Conservation (phyloP, 2,113 vertebrate species). For the Eleginops maclovinus region DNA sequence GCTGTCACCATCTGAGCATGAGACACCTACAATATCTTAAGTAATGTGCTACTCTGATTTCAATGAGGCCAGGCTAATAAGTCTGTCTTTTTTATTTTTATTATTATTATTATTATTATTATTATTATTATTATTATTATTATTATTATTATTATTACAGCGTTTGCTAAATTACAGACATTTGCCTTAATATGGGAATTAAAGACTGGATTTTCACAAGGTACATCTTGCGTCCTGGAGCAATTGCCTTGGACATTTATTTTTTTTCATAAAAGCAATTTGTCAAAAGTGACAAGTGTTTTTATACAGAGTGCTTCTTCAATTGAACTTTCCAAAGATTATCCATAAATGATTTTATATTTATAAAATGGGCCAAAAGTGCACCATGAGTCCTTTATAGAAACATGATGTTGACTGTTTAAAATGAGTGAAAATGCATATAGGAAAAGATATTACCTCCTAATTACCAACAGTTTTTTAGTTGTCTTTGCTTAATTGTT, state of each 20-base stretch:
- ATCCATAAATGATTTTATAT: too few relatives aligned
- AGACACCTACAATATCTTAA: slow-evolving; percentile 44
- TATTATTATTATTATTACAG: too few relatives aligned
- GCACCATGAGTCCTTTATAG: neutral
- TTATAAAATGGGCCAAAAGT: neutral
- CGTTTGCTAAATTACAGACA: slow-evolving; percentile 52
- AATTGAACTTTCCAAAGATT: too few relatives aligned
- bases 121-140: too few relatives aligned
- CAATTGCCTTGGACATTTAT: slow-evolving; percentile 22
- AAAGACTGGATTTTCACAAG: slow-evolving; percentile 32
- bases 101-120: too few relatives aligned
- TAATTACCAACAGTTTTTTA: slow-evolving; percentile 13
- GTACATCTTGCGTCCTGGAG: slow-evolving; percentile 13
- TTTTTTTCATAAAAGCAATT: neutral
- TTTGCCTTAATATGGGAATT: slow-evolving; percentile 41
- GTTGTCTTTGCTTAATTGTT: neutral
- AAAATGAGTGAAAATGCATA: neutral
- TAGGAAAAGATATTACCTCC: neutral
- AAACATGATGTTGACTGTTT: slow-evolving; percentile 8
- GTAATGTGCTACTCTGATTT: slow-evolving; percentile 51
- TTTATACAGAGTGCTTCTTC: neutral
- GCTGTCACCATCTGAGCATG: slow-evolving; percentile 32
- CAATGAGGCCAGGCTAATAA: slow-evolving; percentile 32
- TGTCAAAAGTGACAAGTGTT: neutral
- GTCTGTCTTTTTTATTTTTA: slow-evolving; percentile 13